Evolutionary conservation across 2,797 vertebrate species (phyloP), one percentile per base, ranked within the genome.

Genomic region (Myiotriccus ornatus): DNA sequence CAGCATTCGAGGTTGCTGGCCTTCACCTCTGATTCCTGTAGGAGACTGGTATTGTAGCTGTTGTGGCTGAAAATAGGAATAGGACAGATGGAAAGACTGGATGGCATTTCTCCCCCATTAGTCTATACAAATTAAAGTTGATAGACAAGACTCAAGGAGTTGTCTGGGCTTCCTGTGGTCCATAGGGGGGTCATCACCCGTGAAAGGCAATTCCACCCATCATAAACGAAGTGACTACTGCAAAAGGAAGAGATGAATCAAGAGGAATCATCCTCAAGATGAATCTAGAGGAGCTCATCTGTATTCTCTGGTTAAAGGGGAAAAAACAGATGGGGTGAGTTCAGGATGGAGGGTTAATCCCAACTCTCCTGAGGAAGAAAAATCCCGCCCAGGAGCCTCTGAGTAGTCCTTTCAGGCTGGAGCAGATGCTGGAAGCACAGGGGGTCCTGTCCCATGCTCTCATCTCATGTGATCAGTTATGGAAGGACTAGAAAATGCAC

Each of bases 291-390:
- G 30, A 64, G 41, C 15, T 85, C 28, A 14, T 44, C 41, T 86
- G 10, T 39, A 43, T 70, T 49, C 14, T 30, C 27, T n/a, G 43
- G 14, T 62, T 80, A 80, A 71, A 69, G 32, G 7, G 25, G 34
- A 62, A 25, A 22, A 64, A 15, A 10, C 22, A 27, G 10, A 15
- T 0, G 0, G 7, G 12, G 34, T 6, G 16, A 44, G 4, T n/a
- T 77, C 44, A 52, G 73, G n/a, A 60, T 14, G 43, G 19, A 35
- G 15, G 15, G 21, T 46, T 64, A 60, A 35, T 65, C 47, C 43
- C 27, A 57, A 5, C 22, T 53, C 44, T 56, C 24, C 41, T 13
- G 8, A 52, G 41, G 7, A 13, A 69, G 22, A 34, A 88, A 80
- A 71, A 50, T n/a, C 49, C 62, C 47, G 37, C 10, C 8, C 49